phyloP scores from a whole-genome alignment of 2,113 vertebrate species.

The Xenus cinereus region DNA sequence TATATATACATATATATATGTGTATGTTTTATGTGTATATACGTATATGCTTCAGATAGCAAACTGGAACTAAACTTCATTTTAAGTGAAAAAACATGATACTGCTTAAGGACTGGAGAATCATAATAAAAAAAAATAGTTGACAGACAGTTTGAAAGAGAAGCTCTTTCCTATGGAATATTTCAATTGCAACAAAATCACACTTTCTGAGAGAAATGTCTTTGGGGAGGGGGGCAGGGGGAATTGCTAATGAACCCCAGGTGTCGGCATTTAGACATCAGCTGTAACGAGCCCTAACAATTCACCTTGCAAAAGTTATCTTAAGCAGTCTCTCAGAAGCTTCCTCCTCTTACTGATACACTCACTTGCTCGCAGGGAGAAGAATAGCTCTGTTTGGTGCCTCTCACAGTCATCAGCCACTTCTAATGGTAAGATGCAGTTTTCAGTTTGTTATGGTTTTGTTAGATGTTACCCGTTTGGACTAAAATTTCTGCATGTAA shows the following conservation, averaged over 20 bases:
- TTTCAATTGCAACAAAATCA: not conserved
- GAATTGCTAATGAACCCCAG: not conserved
- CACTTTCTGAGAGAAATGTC: not conserved
- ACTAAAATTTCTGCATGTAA: not conserved
- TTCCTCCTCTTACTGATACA: accelerated
- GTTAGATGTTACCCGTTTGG: not conserved
- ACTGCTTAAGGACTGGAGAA: not conserved
- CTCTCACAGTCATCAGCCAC: accelerated
- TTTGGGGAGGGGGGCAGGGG: no score
- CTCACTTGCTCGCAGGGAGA: accelerated
- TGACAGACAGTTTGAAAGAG: not conserved
- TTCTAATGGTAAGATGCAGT: not conserved
- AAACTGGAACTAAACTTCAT: not conserved
- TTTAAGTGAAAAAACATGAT: not conserved
- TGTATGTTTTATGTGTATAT: not conserved
- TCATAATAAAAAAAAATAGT: not conserved
- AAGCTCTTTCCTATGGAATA: not conserved
- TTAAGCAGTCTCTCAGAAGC: not conserved
- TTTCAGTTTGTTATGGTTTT: not conserved
- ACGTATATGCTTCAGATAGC: not conserved
- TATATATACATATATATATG: not conserved
- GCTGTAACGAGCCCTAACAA: not conserved
- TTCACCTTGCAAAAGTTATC: not conserved
- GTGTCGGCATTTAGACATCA: not conserved
- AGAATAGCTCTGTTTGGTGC: not conserved